phyloP scores from a whole-genome alignment of 2,888 invertebrate genomes.

The Lamellibrachia columna region DNA sequence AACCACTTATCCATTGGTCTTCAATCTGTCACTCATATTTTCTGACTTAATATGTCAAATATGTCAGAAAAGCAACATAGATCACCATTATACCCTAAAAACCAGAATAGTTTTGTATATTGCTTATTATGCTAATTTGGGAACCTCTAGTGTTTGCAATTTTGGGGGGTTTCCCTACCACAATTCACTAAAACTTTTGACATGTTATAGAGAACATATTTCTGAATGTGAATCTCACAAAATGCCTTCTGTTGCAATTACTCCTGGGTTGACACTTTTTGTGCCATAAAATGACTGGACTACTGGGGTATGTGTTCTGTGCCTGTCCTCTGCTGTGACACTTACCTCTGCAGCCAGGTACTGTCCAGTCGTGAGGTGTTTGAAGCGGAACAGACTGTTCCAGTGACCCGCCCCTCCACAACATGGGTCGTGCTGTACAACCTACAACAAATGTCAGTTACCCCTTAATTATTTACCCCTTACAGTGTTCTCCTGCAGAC shows the following conservation, averaged over 20 bases:
- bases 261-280: too few relatives aligned
- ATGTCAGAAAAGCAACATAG: too few relatives aligned
- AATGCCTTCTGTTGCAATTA: too few relatives aligned
- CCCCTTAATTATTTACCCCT: background rate
- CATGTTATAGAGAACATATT: too few relatives aligned
- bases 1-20: background rate
- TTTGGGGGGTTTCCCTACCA: too few relatives aligned
- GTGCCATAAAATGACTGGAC: too few relatives aligned
- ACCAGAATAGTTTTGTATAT: too few relatives aligned
- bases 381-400: conserved; percentile 97
- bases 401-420: conserved; percentile 97
- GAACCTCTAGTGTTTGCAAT: too few relatives aligned
- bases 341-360: conserved; percentile 91
- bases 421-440: conserved; percentile 97
- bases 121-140: too few relatives aligned
- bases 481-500: background rate
- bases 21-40: background rate
- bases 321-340: background rate
- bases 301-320: background rate
- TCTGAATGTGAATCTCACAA: too few relatives aligned
- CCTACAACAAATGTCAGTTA: conserved; percentile 68
- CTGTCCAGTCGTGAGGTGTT: conserved; percentile 97
- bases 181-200: too few relatives aligned
- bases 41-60: background rate
- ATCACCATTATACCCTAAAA: too few relatives aligned